Evolutionary conservation across 2,113 vertebrate genomes (phyloP), one percentile per base, ranked within the genome.

Genomic region (Zapus hudsonius): DNA sequence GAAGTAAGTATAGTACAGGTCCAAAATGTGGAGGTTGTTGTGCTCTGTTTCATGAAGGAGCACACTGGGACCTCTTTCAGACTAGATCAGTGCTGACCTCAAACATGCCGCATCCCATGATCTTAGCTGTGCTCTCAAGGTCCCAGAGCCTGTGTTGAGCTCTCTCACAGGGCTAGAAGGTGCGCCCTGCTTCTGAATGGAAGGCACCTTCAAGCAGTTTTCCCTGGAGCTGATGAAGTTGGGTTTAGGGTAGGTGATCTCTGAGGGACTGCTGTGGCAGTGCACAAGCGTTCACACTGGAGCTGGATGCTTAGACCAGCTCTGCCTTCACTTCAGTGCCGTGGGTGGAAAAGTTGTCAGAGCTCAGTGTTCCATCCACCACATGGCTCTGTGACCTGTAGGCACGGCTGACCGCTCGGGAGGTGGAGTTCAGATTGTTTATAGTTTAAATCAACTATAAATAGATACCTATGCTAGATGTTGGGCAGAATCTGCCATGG

Each of bases 31-130:
- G 13, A 67, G 36, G 82, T 90, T 83, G 23, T 75, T 93, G 93
- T 90, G 27, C 59, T 64, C 79, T 78, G 25, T 78, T 92, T 94
- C 82, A 38, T 75, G 85, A 84, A 84, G 66, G 64, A 94, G 8
- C 22, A 59, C 42, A 44, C 42, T 93, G 10, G 2, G 85, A 61
- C 44, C 25, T 74, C 64, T 78, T 87, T n/a, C 27, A 66, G 40
- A 88, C 36, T 57, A 36, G 52, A 90, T 73, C 29, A 66, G 23
- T 61, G 40, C 33, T 80, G 40, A 86, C 76, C 17, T 47, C 64
- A 75, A 57, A 12, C 22, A 22, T 27, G 4, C 5, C 31, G 2
- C 69, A 27, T 84, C 57, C 74, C 47, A 23, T 90, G 72, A 31
- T 29, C 3, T 0, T 57, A 72, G 55, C 70, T 90, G 70, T 63